phyloP scores from a whole-genome alignment of 1,140 invertebrate genomes.

The Drosophila kikkawai region DNA sequence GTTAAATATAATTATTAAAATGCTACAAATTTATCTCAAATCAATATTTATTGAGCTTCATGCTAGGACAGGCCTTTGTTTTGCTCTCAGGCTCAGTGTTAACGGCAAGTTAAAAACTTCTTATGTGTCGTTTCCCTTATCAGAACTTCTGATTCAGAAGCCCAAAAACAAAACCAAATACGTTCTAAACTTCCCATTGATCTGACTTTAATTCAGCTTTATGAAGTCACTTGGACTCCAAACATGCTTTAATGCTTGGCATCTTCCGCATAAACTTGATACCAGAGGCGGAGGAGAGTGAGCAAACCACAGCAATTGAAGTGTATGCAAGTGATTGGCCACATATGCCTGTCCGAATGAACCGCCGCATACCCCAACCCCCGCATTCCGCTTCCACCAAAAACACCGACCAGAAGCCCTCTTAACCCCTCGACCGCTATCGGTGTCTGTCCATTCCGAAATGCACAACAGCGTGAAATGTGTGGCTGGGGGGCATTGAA shows the following conservation, averaged over 20 bases:
- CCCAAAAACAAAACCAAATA: not conserved
- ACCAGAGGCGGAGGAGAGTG: not conserved
- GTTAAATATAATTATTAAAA: not conserved
- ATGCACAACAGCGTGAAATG: slow-evolving; percentile 80
- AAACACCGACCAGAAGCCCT: not conserved
- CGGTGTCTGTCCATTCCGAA: slow-evolving; percentile 70
- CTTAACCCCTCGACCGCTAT: slow-evolving; percentile 24
- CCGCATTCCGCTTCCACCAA: not conserved
- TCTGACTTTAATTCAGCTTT: not conserved
- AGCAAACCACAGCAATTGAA: slow-evolving; percentile 69
- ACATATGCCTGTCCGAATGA: slow-evolving; percentile 73
- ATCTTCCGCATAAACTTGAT: slow-evolving; percentile 3
- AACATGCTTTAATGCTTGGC: no score
- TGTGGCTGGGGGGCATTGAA: slow-evolving; percentile 78
- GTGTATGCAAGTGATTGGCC: slow-evolving; percentile 81
- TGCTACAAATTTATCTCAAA: not conserved
- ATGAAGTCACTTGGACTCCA: not conserved
- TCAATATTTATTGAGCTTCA: not conserved
- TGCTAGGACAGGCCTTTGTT: no score
- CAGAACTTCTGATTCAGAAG: no score
- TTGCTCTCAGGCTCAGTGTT: not conserved
- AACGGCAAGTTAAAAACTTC: not conserved
- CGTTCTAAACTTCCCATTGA: not conserved
- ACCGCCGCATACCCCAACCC: slow-evolving; percentile 22
- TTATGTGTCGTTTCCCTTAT: not conserved